Conservation (phyloP, 1,140 invertebrate genomes). For the Dinothrombium tinctorium region DNA sequence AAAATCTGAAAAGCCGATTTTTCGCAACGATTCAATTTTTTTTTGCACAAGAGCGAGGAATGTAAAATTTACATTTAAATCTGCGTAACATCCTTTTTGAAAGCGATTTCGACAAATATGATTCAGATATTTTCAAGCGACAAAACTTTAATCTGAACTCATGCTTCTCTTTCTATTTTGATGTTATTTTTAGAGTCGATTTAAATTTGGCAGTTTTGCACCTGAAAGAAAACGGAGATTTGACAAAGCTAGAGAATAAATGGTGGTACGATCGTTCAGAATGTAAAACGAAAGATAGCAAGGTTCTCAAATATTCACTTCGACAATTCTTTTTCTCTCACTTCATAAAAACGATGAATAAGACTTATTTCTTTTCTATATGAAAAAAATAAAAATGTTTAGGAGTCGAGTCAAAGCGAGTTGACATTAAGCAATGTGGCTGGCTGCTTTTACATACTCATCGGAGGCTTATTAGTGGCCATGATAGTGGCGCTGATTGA, state of each 20-base stretch:
- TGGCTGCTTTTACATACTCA: conserved; percentile 93
- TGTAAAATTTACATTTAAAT: too few relatives aligned
- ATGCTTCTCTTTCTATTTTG: conserved; percentile 14
- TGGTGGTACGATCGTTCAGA: conserved; percentile 60
- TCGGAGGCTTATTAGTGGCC: conserved; percentile 64
- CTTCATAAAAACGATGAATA: too few relatives aligned
- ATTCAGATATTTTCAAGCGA: too few relatives aligned
- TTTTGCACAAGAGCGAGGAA: too few relatives aligned
- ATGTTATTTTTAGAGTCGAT: conserved; percentile 37
- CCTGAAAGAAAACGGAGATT: conserved; percentile 70
- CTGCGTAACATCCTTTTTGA: too few relatives aligned
- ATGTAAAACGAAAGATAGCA: conserved; percentile 20
- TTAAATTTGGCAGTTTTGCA: conserved; percentile 74
- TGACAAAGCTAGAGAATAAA: conserved; percentile 69
- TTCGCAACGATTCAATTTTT: too few relatives aligned
- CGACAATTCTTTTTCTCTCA: too few relatives aligned
- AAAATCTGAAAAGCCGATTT: too few relatives aligned
- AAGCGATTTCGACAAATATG: too few relatives aligned
- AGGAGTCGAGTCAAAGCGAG: conserved; percentile 1
- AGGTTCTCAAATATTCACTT: conserved; percentile 13
- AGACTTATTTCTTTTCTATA: too few relatives aligned
- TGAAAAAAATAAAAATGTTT: too few relatives aligned
- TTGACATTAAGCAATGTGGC: conserved; percentile 87
- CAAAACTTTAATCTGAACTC: too few relatives aligned
- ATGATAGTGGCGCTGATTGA: conserved; percentile 68